These are phyloP conservation scores for Orthosia gracilis DNA, from an alignment of 2,888 invertebrate species.

Conservation along the genomic window DNA sequence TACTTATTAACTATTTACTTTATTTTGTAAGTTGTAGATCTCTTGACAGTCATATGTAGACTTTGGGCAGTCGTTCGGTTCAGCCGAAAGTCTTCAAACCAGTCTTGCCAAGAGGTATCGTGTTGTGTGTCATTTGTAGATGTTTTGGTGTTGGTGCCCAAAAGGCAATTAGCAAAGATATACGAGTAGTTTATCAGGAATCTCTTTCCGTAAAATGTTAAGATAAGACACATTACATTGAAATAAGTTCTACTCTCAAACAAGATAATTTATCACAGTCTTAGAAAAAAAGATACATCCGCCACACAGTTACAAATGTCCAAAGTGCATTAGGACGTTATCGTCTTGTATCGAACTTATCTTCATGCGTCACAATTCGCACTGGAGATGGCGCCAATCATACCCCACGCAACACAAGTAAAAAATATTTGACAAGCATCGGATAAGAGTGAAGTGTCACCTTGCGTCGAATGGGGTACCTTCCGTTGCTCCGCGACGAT, in stretches of 20 bases:
- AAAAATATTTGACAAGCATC: slow-evolving; percentile 35
- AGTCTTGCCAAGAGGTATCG: too few species aligned
- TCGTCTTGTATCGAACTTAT: slow-evolving; percentile 24
- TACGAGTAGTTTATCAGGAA: background rate
- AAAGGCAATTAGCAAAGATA: background rate
- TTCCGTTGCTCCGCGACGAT: background rate
- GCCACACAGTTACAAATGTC: slow-evolving; percentile 35
- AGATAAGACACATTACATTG: background rate
- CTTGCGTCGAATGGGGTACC: slow-evolving; percentile 25
- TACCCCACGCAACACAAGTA: slow-evolving; percentile 28
- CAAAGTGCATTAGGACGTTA: slow-evolving; percentile 52
- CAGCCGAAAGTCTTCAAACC: too few species aligned
- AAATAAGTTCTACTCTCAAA: background rate
- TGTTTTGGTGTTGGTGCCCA: background rate
- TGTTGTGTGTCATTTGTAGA: too few species aligned
- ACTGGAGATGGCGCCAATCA: slow-evolving; percentile 46
- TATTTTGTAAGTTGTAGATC: too few species aligned
- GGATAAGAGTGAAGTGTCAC: slow-evolving; percentile 49
- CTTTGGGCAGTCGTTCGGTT: too few species aligned
- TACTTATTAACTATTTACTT: too few species aligned
- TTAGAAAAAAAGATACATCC: slow-evolving; percentile 14
- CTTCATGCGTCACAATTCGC: slow-evolving; percentile 52
- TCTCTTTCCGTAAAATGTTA: background rate
- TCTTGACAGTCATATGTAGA: too few species aligned
- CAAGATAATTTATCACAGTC: background rate